Evolutionary conservation across 2,888 invertebrate genomes (phyloP), one percentile per base, ranked within the genome.

Genomic region (Drosophila setosimentum): DNA sequence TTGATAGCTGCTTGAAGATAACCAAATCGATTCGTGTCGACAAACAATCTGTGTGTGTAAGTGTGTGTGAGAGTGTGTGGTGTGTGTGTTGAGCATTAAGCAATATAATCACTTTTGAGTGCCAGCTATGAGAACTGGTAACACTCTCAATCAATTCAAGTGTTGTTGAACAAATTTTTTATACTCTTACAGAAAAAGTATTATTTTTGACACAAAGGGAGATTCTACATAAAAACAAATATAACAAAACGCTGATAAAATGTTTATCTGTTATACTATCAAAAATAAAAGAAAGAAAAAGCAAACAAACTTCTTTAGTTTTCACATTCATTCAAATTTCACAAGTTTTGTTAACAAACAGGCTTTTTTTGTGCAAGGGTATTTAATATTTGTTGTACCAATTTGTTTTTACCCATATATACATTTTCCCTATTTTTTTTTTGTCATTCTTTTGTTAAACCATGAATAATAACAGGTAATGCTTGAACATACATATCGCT

Each of bases 1-100:
- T 84, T 87, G 87, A 84, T 84, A 79, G 87, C 70, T 61, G 73
- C 63, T 68, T 76, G 66, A 78, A 84, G 87, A 84, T 84, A 84
- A 83, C 71, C 80, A 85, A 76, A 81, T 79, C 74, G 79, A 76
- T 76, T 73, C 72, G 62, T 76, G 72, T 85, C 78, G 70, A 70
- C 78, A 78, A 78, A 69, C 66, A 73, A 83, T 68, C 68, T 67
- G 30, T 27, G 21, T 49, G 57, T 42, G n/a, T n/a, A n/a, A 37
- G 8, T 37, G 45, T 24, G 45, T 45, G 0, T 24, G 45, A 24
- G 0, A 37, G 53, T 32, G 27, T 7, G 18, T 64, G 27, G 24
- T 48, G 2, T 49, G 33, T 50, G 29, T 18, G 45, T 67, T 51
- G 32, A 48, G 59, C 55, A 59, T 68, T 72, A 62, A 74, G 74